Evolutionary conservation across 2,888 invertebrate genomes (phyloP).

Genomic region (Calliphora vomitoria): DNA sequence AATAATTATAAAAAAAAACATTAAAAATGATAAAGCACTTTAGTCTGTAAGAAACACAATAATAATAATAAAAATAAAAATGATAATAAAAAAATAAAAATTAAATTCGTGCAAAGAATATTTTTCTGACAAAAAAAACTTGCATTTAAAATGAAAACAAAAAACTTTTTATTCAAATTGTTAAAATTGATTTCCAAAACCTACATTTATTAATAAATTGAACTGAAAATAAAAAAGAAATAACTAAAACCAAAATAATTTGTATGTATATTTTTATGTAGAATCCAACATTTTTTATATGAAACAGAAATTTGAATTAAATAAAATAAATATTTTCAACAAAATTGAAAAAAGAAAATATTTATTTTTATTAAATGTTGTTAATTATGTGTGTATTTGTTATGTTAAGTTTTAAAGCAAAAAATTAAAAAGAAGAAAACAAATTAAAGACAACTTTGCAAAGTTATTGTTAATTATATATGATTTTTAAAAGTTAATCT

Average conservation of each 20-base stretch:
- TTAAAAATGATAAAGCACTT: slow-evolving; percentile 18
- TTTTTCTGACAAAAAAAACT: slow-evolving; percentile 37
- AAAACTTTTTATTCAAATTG: slow-evolving; percentile 23
- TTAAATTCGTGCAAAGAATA: slow-evolving; percentile 26
- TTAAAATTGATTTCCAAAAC: slow-evolving; percentile 48
- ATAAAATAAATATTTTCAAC: slow-evolving; percentile 16
- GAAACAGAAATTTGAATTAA: slow-evolving; percentile 27
- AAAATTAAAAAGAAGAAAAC: neutral
- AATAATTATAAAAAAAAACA: neutral
- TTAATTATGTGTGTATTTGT: slow-evolving; percentile 47
- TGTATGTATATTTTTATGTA: slow-evolving; percentile 68
- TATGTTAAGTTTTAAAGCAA: slow-evolving; percentile 42
- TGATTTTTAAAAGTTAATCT: neutral
- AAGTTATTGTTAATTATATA: neutral
- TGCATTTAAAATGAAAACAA: slow-evolving; percentile 64
- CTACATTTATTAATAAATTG: slow-evolving; percentile 40
- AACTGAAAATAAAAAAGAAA: slow-evolving; percentile 61
- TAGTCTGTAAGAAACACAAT: slow-evolving; percentile 22
- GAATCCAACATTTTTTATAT: slow-evolving; percentile 47
- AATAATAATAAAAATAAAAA: slow-evolving; percentile 33
- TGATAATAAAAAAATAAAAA: neutral
- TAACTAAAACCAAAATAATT: slow-evolving; percentile 31
- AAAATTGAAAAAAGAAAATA: neutral
- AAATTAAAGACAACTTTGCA: neutral
- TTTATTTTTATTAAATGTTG: slow-evolving; percentile 56